phyloP scores from a whole-genome alignment of 2,797 vertebrate species.

The Paguma larvata region DNA sequence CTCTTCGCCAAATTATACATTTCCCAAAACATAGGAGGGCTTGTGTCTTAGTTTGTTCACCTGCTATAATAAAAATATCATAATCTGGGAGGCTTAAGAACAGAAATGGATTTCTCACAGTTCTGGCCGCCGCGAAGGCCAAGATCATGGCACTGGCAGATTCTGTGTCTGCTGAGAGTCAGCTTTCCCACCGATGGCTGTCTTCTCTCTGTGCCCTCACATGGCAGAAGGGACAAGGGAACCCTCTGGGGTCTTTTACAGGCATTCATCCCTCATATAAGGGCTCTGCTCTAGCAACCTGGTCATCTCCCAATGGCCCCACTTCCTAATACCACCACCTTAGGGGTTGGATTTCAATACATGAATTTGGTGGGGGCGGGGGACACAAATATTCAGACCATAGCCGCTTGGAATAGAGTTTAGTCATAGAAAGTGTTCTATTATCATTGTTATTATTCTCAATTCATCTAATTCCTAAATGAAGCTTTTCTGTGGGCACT shows the following conservation, averaged over 20 bases:
- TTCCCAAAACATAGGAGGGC: background rate
- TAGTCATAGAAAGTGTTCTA: background rate
- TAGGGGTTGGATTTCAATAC: background rate
- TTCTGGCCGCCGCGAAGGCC: background rate
- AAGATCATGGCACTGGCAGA: background rate
- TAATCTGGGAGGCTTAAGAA: background rate
- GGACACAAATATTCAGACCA: background rate
- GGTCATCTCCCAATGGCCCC: background rate
- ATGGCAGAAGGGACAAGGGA: background rate
- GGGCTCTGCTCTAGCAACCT: background rate
- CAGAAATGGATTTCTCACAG: background rate
- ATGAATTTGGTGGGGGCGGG: background rate
- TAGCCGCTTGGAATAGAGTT: background rate
- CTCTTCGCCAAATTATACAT: background rate
- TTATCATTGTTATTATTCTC: background rate
- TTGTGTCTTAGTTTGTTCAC: background rate
- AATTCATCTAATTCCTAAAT: background rate
- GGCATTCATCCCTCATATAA: background rate
- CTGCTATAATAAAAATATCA: background rate
- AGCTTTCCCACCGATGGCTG: background rate
- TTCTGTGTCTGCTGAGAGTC: background rate
- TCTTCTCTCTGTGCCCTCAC: background rate
- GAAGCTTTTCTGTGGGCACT: background rate
- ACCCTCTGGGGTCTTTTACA: background rate
- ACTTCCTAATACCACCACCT: background rate